Evolutionary conservation across 2,888 invertebrate genomes (phyloP).

Genomic region (Dryadula phaetusa): DNA sequence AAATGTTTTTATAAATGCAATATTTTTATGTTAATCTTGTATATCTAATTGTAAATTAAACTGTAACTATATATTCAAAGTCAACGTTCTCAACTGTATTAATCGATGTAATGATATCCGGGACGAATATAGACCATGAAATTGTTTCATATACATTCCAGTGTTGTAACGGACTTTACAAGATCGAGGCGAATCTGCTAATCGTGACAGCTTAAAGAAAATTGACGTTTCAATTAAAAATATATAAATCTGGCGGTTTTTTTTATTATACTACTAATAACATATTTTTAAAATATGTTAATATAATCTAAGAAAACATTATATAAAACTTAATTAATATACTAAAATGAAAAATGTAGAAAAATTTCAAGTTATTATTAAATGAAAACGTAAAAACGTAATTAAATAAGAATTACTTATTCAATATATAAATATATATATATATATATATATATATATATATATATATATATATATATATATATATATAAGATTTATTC

Average conservation of each 20-base stretch:
- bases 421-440: too few relatives aligned
- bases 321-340: too few relatives aligned
- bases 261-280: neutral
- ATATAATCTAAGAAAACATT: too few relatives aligned
- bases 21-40: too few relatives aligned
- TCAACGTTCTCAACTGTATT: conserved; percentile 28
- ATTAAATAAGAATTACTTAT: too few relatives aligned
- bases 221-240: neutral
- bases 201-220: conserved; percentile 12
- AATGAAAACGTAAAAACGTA: neutral
- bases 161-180: conserved; percentile 39
- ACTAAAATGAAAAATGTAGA: too few relatives aligned
- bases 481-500: too few relatives aligned
- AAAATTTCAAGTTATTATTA: neutral
- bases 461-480: too few relatives aligned
- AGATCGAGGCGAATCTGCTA: conserved; percentile 37
- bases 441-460: too few relatives aligned
- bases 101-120: conserved; percentile 35
- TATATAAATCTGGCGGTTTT: neutral
- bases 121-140: conserved; percentile 43
- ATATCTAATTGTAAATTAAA: neutral
- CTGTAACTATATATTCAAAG: neutral
- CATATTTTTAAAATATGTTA: too few relatives aligned
- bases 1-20: too few relatives aligned
- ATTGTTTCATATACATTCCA: conserved; percentile 44